Evolutionary conservation across 2,113 vertebrate genomes (phyloP).

Genomic region (Ciconia boyciana): DNA sequence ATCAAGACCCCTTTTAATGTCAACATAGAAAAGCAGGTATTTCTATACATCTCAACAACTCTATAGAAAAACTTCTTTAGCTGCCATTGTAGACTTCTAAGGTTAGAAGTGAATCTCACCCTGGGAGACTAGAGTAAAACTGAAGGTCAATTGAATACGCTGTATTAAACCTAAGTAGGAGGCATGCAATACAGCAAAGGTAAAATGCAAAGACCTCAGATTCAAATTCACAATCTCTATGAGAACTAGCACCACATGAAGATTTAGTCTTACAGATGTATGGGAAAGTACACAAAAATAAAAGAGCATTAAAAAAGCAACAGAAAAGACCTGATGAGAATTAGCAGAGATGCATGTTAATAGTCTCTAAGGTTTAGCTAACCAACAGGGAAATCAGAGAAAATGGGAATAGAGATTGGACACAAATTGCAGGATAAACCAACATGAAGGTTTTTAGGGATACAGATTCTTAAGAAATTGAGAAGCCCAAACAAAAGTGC

Average conservation of each 20-base stretch:
- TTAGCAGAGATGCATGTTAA: background rate
- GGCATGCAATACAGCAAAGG: background rate
- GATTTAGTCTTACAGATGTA: background rate
- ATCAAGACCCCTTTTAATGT: background rate
- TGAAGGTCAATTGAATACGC: background rate
- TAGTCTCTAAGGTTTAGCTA: background rate
- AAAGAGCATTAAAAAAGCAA: background rate
- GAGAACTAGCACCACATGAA: background rate
- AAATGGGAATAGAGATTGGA: background rate
- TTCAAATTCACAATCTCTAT: background rate
- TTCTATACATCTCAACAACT: background rate
- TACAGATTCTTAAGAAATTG: background rate
- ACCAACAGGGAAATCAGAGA: background rate
- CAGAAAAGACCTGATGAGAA: background rate
- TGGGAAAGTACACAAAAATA: background rate
- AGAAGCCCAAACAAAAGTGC: background rate
- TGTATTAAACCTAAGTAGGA: background rate
- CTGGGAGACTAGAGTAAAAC: background rate
- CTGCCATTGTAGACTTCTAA: background rate
- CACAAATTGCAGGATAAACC: background rate
- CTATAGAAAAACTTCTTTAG: background rate
- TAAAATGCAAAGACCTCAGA: background rate
- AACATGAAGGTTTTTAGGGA: background rate
- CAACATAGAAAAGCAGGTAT: background rate
- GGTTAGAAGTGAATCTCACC: background rate